A percentile compares a stretch with the other conserved stretches of the same genome.
Evolutionary conservation across 2,888 invertebrate genomes (phyloP).

Genomic region (Ichneumon xanthorius): DNA sequence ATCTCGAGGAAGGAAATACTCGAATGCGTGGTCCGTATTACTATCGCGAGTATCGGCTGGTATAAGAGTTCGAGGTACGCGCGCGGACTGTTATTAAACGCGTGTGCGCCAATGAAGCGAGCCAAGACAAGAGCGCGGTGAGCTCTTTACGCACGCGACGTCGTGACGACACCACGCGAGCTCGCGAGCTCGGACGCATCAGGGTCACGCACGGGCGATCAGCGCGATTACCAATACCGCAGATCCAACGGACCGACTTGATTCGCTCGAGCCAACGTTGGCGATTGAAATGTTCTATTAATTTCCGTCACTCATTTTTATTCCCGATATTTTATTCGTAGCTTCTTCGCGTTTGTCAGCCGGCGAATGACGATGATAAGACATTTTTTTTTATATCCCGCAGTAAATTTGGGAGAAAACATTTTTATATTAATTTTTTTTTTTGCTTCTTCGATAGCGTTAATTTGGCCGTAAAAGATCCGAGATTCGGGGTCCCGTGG

Average conservation of each 20-base stretch:
- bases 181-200: constrained; percentile 17
- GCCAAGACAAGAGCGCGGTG: constrained; percentile 12
- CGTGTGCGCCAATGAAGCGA: constrained; percentile 33
- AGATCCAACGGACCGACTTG: constrained; percentile 11
- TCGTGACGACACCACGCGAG: constrained; percentile 42
- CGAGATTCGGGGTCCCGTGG: neutral
- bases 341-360: neutral
- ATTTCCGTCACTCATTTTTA: constrained; percentile 27
- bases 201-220: constrained; percentile 51
- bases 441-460: neutral
- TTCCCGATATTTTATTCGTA: neutral
- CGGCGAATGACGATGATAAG: neutral
- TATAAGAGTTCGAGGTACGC: constrained; percentile 43
- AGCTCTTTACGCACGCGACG: constrained; percentile 47
- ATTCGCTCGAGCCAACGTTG: constrained; percentile 14
- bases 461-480: neutral
- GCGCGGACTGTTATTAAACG: constrained; percentile 54
- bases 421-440: neutral
- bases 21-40: constrained; percentile 39
- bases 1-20: constrained; percentile 75
- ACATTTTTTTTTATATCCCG: neutral
- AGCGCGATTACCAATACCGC: constrained; percentile 38
- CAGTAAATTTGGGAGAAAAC: neutral
- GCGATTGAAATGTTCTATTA: constrained; percentile 39
- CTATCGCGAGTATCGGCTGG: constrained; percentile 22